Base-by-base conservation (phyloP, 1,140 invertebrate genomes). In the Drosophila watanabei region DNA sequence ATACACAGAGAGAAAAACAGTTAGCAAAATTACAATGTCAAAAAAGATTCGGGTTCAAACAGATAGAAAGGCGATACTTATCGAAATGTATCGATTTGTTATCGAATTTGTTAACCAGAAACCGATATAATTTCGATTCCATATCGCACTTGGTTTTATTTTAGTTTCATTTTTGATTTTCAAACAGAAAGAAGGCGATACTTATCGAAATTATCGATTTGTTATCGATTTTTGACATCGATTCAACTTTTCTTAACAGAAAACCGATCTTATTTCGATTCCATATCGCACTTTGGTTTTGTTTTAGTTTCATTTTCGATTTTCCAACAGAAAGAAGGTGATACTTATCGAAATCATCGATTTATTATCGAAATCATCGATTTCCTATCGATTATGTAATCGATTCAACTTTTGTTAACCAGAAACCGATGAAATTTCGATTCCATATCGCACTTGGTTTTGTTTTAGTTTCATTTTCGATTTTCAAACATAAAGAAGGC, bases 21-120 rank as follows among this genome's bases (percentile, higher is more conserved):
- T 89, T 89, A 89, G 85, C 85, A 89, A 90, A 79, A 82, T 73
- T 66, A 80, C 63, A 90, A 90, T 71, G 66, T 88, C 78, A 85
- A 90, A 75, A 75, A 73, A 71, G 28, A 24, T 65, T 59, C 48
- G 8, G 48, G 51, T 63, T 81, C 57, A 81, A 75, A 88, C 78
- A 89, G 75, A 81, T 57, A 82, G 16, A 41, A 35, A n/a, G 28
- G 61, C 66, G 68, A 60, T 88, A 70, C 33, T 69, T 59, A 87
- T 87, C 83, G 83, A 87, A 80, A 13, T 30, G 7, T n/a, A n/a
- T n/a, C n/a, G n/a, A n/a, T n/a, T n/a, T n/a, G n/a, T n/a, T n/a
- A n/a, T n/a, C n/a, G n/a, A n/a, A 5, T 11, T 45, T 10, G 35
- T 13, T 7, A 28, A 33, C 18, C 37, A 20, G 1, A 13, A 10